Evolutionary conservation across 2,797 vertebrate genomes (phyloP), one percentile per base, ranked within the genome.

Genomic region (Moxostoma hubbsi): DNA sequence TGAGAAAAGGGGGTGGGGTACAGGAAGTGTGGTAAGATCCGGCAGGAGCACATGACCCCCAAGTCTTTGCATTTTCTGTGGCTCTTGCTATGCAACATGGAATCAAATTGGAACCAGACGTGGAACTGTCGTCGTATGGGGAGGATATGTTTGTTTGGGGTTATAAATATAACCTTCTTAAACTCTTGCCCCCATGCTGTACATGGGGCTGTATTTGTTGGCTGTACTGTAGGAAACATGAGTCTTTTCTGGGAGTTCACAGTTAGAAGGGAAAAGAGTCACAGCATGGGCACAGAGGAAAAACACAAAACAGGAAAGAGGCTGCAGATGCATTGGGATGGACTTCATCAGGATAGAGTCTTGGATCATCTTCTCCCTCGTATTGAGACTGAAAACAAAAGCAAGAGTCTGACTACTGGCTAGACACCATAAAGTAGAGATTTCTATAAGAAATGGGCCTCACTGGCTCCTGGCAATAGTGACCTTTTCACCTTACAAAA

Each of bases 1-100:
- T 57, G 49, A 87, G 67, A 88, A 92, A 89, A 53, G 75, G 53
- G 83, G 75, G 68, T 50, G 59, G 53, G 50, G 54, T 43, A 79
- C 82, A 88, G 86, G 87, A 89, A 85, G 73, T 82, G 59, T 73
- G 55, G 43, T 84, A 80, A 87, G 73, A 83, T 58, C 72, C 65
- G 71, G 67, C 79, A 81, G 74, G 61, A 62, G 8, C 82, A 79
- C 59, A 73, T 67, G 73, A 86, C 55, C 72, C 65, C 65, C 12
- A 45, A 59, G 65, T 78, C 74, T 51, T 9, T 8, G 55, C 69
- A 8, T 80, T 73, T 85, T 73, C 72, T 82, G 73, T 59, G 80
- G 81, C 63, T 64, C 61, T 83, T 74, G 75, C 43, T 76, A 9
- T 62, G 66, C 54, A 57, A 43, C 65, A 43, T 67, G 71, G n/a